Percentiles rank a stretch among this genome's conserved stretches.
These are phyloP conservation scores for Isurus oxyrinchus DNA, from an alignment of 2,113 vertebrate genomes.

Conservation along the genomic window DNA sequence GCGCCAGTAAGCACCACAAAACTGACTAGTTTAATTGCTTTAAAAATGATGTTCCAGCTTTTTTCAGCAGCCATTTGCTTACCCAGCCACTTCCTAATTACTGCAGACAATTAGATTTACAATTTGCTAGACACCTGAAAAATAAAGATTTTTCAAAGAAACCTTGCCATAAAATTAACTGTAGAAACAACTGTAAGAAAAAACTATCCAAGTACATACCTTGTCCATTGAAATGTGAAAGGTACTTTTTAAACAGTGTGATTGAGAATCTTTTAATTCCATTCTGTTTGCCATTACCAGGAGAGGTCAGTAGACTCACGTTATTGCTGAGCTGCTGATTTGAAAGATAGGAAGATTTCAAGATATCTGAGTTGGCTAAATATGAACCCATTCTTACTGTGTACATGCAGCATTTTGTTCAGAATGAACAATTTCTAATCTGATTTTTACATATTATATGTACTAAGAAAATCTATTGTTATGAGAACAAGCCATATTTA, in stretches of 20 bases:
- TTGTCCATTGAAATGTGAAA: background rate
- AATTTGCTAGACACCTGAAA: background rate
- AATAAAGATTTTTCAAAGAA: background rate
- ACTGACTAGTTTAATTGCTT: background rate
- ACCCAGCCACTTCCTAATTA: background rate
- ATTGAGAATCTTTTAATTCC: background rate
- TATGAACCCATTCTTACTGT: background rate
- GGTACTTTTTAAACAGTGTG: background rate
- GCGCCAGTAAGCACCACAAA: background rate
- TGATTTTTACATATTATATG: background rate
- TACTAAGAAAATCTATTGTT: background rate
- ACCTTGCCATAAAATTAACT: background rate
- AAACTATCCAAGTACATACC: background rate
- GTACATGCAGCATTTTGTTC: background rate
- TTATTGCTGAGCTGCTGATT: background rate
- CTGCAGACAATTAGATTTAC: background rate
- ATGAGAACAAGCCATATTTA: background rate
- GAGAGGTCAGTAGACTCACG: background rate
- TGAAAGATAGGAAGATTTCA: background rate
- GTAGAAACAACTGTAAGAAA: background rate
- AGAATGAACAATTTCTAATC: background rate
- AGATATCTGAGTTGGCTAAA: background rate
- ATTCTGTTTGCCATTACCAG: background rate
- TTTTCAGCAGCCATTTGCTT: background rate
- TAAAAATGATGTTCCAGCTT: background rate